Percentiles rank a stretch among this genome's conserved stretches.
Conservation (phyloP, 2,888 invertebrate species). For the Priapulus caudatus region DNA sequence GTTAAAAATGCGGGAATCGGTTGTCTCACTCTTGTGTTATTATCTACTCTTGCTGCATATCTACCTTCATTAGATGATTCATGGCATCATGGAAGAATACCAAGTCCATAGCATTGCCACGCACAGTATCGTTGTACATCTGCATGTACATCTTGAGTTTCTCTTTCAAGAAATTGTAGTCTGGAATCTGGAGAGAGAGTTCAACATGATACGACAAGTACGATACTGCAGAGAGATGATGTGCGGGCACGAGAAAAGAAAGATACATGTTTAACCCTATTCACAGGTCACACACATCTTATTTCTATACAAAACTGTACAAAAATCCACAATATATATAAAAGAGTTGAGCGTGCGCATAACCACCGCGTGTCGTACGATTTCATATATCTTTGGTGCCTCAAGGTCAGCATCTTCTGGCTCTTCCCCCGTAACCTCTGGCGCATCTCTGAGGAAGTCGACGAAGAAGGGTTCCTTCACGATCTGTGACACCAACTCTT, state of each 20-base stretch:
- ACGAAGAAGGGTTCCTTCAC: constrained; percentile 45
- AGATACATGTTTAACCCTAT: constrained; percentile 1
- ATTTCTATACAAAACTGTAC: too few relatives aligned
- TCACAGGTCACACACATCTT: too few relatives aligned
- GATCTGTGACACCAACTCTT: constrained; percentile 23
- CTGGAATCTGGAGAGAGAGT: constrained; percentile 51
- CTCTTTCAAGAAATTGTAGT: constrained; percentile 55
- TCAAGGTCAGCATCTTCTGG: constrained; percentile 49
- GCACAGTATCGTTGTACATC: constrained; percentile 66
- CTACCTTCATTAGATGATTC: constrained; percentile 61
- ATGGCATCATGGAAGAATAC: constrained; percentile 79
- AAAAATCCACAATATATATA: too few relatives aligned
- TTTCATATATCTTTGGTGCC: constrained; percentile 73
- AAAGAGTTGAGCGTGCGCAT: too few relatives aligned
- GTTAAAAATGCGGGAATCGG: too few relatives aligned
- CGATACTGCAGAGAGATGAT: neutral
- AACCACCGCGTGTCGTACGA: too few relatives aligned
- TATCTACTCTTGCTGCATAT: too few relatives aligned
- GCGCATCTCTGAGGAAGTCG: constrained; percentile 66
- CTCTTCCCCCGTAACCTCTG: constrained; percentile 67
- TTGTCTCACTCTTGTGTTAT: too few relatives aligned
- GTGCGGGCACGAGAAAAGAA: constrained; percentile 4
- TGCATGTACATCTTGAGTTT: constrained; percentile 75
- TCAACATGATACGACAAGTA: too few relatives aligned
- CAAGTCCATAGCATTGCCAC: constrained; percentile 69